A percentile compares a stretch with the other conserved stretches of the same genome.
Evolutionary conservation across 1,140 invertebrate genomes (phyloP).

Genomic region (Anastrepha obliqua): DNA sequence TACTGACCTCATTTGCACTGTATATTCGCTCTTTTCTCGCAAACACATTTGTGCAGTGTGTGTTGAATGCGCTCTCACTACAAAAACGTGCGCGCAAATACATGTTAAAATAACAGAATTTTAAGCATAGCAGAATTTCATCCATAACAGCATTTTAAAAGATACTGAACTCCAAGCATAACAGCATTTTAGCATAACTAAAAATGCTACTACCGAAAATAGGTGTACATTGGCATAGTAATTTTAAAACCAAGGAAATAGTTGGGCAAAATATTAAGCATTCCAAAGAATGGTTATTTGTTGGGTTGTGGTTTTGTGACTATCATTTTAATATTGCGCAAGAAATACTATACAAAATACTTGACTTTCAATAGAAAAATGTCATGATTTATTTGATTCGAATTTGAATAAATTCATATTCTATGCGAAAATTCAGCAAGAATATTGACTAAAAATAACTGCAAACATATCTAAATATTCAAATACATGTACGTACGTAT

Average conservation of each 20-base stretch:
- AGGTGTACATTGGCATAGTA: not conserved
- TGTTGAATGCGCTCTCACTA: not conserved
- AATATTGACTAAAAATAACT: not conserved
- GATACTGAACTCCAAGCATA: not conserved
- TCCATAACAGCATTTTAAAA: too few species aligned
- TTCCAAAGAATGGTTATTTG: too few species aligned
- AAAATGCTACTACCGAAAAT: not conserved
- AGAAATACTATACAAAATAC: not conserved
- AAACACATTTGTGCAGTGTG: not conserved
- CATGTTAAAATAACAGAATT: not conserved
- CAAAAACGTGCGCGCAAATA: not conserved
- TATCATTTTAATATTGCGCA: not conserved
- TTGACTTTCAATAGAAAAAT: not conserved
- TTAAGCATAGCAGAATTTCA: not conserved
- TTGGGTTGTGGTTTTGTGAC: not conserved
- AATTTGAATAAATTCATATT: not conserved
- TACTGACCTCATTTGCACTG: slow-evolving; percentile 4
- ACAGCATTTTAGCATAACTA: too few species aligned
- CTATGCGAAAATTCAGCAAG: not conserved
- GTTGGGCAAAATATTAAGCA: not conserved
- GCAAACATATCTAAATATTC: not conserved
- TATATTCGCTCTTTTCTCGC: not conserved
- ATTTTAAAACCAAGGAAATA: not conserved
- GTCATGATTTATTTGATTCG: not conserved
- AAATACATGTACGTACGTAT: not conserved